phyloP scores from a whole-genome alignment of 2,113 vertebrate genomes.

The Macaca nemestrina region DNA sequence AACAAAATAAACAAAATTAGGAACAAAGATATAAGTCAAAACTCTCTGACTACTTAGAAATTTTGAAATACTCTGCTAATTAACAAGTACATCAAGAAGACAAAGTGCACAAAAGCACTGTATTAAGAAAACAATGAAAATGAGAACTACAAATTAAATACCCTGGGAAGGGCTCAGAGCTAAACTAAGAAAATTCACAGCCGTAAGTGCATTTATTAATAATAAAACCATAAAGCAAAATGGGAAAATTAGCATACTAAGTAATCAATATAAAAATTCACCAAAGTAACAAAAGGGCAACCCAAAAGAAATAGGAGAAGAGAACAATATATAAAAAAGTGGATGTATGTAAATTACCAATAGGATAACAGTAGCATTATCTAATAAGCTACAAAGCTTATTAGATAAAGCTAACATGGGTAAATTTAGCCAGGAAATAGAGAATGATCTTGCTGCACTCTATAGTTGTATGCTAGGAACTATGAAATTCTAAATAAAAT shows the following conservation, averaged over 20 bases:
- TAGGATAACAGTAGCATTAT: neutral
- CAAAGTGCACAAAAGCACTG: neutral
- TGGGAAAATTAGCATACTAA: slow-evolving; percentile 23
- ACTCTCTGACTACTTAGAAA: neutral
- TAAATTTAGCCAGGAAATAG: slow-evolving; percentile 10
- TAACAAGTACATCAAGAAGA: slow-evolving; percentile 41
- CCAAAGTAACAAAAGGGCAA: slow-evolving; percentile 19
- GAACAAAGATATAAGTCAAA: slow-evolving; percentile 14
- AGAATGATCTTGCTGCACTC: neutral
- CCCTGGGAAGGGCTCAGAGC: neutral
- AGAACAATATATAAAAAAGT: neutral
- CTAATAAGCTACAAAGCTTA: slow-evolving; percentile 13
- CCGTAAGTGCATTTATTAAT: slow-evolving; percentile 13
- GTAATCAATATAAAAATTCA: slow-evolving; percentile 45
- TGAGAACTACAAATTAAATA: slow-evolving; percentile 27
- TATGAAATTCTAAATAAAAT: neutral
- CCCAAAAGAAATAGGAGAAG: neutral
- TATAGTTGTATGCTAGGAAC: neutral
- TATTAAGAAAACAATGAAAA: slow-evolving; percentile 34
- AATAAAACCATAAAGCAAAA: slow-evolving; percentile 17
- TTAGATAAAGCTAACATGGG: neutral
- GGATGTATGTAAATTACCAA: slow-evolving; percentile 3
- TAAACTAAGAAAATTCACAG: slow-evolving; percentile 3
- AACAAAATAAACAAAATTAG: slow-evolving; percentile 23
- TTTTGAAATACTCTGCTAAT: slow-evolving; percentile 35